Percentiles rank a stretch among this genome's conserved stretches.
Evolutionary conservation across 1,140 invertebrate species (phyloP).

Genomic region (Cotesia vestalis): DNA sequence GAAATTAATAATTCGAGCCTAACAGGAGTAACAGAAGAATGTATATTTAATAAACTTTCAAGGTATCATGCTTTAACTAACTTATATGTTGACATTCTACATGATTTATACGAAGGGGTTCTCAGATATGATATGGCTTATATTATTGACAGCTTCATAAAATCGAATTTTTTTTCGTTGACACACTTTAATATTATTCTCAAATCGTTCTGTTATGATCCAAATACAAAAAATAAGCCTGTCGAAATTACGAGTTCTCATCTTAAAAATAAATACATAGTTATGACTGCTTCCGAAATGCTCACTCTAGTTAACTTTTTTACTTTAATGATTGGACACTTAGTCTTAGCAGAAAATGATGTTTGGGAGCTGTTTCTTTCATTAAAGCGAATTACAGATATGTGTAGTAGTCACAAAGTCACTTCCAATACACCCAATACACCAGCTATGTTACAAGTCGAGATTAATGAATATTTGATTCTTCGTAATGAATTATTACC

Average conservation of each 20-base stretch:
- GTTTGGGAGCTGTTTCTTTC: constrained; percentile 44
- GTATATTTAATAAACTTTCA: constrained; percentile 8
- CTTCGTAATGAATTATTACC: too few relatives aligned
- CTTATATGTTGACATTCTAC: constrained; percentile 46
- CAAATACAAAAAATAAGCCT: constrained; percentile 38
- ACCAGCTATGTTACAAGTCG: too few relatives aligned
- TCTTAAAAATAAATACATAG: constrained; percentile 41
- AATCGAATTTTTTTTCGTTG: constrained; percentile 36
- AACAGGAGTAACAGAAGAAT: neutral
- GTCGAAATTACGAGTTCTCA: constrained; percentile 32
- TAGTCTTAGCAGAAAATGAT: constrained; percentile 41
- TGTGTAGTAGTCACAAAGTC: neutral
- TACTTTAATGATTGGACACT: constrained; percentile 43
- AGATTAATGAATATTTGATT: too few relatives aligned
- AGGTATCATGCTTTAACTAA: constrained; percentile 38
- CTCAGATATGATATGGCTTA: constrained; percentile 41
- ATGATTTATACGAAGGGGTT: constrained; percentile 35
- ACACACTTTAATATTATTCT: constrained; percentile 38
- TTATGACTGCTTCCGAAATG: constrained; percentile 49
- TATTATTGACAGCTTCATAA: constrained; percentile 39
- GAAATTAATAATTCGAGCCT: neutral
- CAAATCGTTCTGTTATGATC: constrained; percentile 41
- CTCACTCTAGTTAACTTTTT: constrained; percentile 44
- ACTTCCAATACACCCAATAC: too few relatives aligned
- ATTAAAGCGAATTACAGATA: neutral